Evolutionary conservation across 2,797 vertebrate genomes (phyloP), one percentile per base, ranked within the genome.

Genomic region (Halcyon smyrnensis): DNA sequence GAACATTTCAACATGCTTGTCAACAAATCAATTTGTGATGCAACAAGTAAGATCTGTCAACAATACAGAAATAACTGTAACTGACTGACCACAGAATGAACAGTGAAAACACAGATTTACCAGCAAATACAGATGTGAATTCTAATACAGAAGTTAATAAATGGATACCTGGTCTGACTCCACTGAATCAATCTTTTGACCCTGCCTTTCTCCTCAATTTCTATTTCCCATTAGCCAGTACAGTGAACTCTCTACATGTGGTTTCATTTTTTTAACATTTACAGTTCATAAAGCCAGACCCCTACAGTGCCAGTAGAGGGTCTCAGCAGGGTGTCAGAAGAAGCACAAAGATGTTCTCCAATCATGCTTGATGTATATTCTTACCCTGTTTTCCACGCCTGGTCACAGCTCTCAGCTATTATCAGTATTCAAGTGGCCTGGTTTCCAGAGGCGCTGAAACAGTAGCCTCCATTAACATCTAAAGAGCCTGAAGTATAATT

Each of bases 381-480:
- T 89, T 79, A 67, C 56, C 20, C 83, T 5, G 6, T 89, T 87
- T 95, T 85, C 91, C 80, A 63, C 79, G 93, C 39, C 80, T 57
- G 41, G 67, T 67, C 85, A 82, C 46, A 95, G 83, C 77, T 84
- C 89, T 93, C 67, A 76, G 79, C 87, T 84, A 67, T 73, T 79
- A 94, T 88, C 93, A 91, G 70, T 77, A 95, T 96, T 88, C 87
- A 90, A 94, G 85, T 50, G 83, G 67, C 85, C 83, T 90, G 74
- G 67, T 95, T 96, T 95, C 80, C 88, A 95, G 74, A 96, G 43
- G 45, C 3, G 0, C 74, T 94, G 91, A 95, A 95, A 91, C 83
- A 79, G 85, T 73, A 93, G 70, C 77, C 37, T 68, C 59, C 63
- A 70, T 76, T 95, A 94, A 88, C 67, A 95, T 90, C 80, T 91